Evolutionary conservation across 1,140 invertebrate species (phyloP), one percentile per base, ranked within the genome.

Genomic region (Diachasmimorpha longicaudata): DNA sequence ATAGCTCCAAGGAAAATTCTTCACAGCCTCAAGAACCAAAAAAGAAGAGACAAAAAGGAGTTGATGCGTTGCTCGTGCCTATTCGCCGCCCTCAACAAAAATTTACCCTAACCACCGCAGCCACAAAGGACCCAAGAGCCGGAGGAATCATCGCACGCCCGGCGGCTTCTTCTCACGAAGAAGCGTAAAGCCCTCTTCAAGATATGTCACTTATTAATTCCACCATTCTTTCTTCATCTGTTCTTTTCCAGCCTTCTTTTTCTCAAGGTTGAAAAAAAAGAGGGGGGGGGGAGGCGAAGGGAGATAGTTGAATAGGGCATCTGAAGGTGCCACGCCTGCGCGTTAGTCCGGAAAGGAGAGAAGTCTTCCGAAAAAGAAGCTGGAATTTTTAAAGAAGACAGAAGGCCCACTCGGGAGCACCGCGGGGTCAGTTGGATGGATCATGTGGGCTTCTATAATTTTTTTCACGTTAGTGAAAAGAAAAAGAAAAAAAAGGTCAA

Each of bases 201-300:
- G 83, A 85, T 68, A 39, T 89, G 87, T 88, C 87, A 88, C 87
- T 89, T 89, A 88, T 88, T 88, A 89, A 88, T 89, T 89, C 86
- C 81, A 74, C 79, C 31, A 68, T 68, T 68, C 66, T 68, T 68
- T 68, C 31, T 37, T 37, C 31, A 68, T 70, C 68, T 70, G 39
- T 48, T n/a, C 58, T 44, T 73, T 66, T 66, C 14, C 14, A 11
- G 11, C 55, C 52, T 13, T 55, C 19, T 14, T 66, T 9, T 66
- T 66, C 23, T 25, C 25, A 66, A 31, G 25, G 25, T 13, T 66
- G 23, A 31, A 31, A 42, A 19, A 36, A 39, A 68, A 39, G 14
- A 8, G 36, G 42, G 58, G 42, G 25, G 37, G 36, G 25, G 9
- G 21, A 36, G 37, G 36, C 4, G 9, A 11, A 36, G 52, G 13